Percentiles rank a stretch among this genome's conserved stretches.
Conservation (phyloP, 37 sponge, comb jelly and placozoan genomes). For the Eunapius fragilis region DNA sequence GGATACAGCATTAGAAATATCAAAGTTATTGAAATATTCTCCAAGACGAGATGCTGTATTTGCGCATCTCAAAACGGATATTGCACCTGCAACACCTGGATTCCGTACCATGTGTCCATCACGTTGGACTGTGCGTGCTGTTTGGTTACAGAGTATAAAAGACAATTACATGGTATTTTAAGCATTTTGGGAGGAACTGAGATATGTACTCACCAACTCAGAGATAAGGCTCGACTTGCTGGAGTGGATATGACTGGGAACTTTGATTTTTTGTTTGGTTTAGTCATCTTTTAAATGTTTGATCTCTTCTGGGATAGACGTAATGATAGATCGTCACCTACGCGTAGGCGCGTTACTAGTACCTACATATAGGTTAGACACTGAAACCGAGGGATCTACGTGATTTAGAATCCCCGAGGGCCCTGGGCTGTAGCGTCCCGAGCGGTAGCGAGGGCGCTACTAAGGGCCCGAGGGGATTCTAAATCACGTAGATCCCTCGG, state of each 20-base stretch:
- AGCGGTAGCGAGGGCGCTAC: no score
- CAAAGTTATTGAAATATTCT: slow-evolving; percentile 27
- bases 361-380: no score
- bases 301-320: slow-evolving; percentile 46
- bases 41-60: slow-evolving; percentile 26
- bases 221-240: slow-evolving; percentile 29
- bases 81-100: slow-evolving; percentile 37
- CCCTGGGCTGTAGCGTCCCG: no score
- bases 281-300: slow-evolving; percentile 10
- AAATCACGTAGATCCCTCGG: no score
- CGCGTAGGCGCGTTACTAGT: no score
- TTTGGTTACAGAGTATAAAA: slow-evolving; percentile 37
- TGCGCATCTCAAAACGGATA: slow-evolving; percentile 1
- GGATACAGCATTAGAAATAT: slow-evolving; percentile 32
- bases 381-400: no score
- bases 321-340: no score
- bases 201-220: slow-evolving; percentile 3
- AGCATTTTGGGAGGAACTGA: slow-evolving; percentile 21
- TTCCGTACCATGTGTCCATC: slow-evolving; percentile 42
- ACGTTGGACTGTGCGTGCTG: slow-evolving; percentile 40
- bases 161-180: slow-evolving; percentile 32
- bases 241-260: slow-evolving; percentile 37
- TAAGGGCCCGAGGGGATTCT: no score
- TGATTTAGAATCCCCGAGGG: no score
- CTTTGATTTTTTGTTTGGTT: slow-evolving; percentile 51